Conservation (phyloP, 1,140 invertebrate genomes). For the Bombus haemorrhoidalis region DNA sequence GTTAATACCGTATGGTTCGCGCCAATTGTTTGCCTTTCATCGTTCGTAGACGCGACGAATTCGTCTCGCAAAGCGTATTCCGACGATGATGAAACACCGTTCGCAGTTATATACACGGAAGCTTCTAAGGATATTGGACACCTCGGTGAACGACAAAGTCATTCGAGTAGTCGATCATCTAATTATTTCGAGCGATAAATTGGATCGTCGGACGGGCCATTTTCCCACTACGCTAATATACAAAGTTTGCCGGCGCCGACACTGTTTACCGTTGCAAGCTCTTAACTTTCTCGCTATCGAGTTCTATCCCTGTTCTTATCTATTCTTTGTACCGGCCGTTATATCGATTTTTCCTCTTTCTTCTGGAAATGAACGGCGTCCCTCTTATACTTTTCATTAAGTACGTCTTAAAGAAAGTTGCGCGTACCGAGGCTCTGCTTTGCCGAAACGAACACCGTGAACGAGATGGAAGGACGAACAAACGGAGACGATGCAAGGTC, state of each 20-base stretch:
- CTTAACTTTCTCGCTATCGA: background rate
- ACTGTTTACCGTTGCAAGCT: background rate
- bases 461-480: background rate
- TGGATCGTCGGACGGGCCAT: background rate
- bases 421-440: background rate
- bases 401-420: background rate
- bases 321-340: background rate
- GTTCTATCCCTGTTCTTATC: background rate
- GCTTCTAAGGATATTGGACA: conserved; percentile 1
- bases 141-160: background rate
- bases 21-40: background rate
- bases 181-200: conserved; percentile 11
- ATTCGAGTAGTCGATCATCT: background rate
- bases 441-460: background rate
- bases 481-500: background rate
- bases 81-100: background rate
- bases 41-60: no score
- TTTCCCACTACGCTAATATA: background rate
- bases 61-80: background rate
- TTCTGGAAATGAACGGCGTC: background rate
- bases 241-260: background rate
- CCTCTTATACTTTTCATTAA: background rate
- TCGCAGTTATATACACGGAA: background rate
- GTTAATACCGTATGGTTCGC: no score
- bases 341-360: background rate